Evolutionary conservation across 2,888 invertebrate genomes (phyloP), one percentile per base, ranked within the genome.

Genomic region (Chalcis sispes): DNA sequence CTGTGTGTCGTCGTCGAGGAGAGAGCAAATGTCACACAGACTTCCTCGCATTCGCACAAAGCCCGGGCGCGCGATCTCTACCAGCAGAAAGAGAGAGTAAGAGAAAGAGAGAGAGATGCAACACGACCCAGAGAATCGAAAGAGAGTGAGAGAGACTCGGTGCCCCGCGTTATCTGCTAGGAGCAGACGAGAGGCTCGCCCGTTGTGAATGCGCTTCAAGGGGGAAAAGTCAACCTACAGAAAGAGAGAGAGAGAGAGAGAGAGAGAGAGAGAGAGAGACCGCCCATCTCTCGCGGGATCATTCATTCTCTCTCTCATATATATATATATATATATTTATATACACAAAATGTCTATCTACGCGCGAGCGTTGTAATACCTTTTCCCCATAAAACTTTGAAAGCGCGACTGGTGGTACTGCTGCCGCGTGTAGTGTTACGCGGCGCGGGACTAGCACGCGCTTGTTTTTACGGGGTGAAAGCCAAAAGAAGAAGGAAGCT

Each of bases 371-470:
- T 13, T 25, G 76, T 59, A 40, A 64, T 71, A 69, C 58, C 61
- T 50, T 71, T 61, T 66, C 50, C 65, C 62, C 42, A 54, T 66
- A 67, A 76, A 72, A 71, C 67, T 71, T 75, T 75, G 65, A 65
- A 71, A 71, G 59, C 29, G 29, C 40, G 56, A 40, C 23, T 52
- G 54, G 65, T 36, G 8, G 56, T 32, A 27, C 7, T 27, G n/a
- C 25, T 32, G 7, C 13, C 20, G 36, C 29, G 56, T 32, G 32
- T 36, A 13, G 15, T 42, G 42, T 42, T 42, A 15, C 15, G 15
- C 13, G 13, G 20, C 25, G 15, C 13, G 25, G 52, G 52, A 13
- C 25, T 52, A 25, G 23, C 7, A 2, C 1, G 1, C 15, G 52
- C 27, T 52, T 52, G 23, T 25, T 52, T 50, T 52, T 25, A 2